A percentile compares a stretch with the other conserved stretches of the same genome.
phyloP scores from a whole-genome alignment of 2,113 vertebrate species.

The Ictidomys tridecemlineatus region DNA sequence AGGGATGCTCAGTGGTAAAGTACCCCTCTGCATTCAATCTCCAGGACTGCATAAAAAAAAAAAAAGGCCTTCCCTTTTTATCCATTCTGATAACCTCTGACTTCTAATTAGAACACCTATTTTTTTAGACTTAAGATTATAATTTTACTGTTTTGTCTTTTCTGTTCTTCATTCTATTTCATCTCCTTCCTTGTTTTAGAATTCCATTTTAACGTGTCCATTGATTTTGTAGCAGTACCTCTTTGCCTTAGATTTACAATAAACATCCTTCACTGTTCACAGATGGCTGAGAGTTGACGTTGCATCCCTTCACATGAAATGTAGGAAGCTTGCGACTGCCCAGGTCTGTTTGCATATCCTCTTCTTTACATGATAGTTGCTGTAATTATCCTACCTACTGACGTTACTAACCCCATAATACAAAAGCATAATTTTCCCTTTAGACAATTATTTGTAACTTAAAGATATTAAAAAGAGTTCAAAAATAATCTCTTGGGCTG shows the following conservation, averaged over 20 bases:
- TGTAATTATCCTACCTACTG: neutral
- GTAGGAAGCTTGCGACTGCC: neutral
- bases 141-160: neutral
- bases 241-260: neutral
- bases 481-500: too few species aligned
- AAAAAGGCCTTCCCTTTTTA: neutral
- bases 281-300: neutral
- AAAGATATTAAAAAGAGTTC: neutral
- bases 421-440: neutral
- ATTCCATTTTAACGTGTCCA: neutral
- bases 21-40: too few species aligned
- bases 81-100: neutral
- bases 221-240: neutral
- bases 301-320: neutral
- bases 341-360: neutral
- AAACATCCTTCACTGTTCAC: neutral
- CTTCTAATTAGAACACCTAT: constrained; percentile 18
- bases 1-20: too few species aligned
- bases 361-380: neutral
- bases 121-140: neutral
- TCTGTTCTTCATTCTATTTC: neutral
- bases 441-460: constrained; percentile 33
- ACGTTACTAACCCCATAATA: neutral
- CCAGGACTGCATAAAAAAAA: too few species aligned
- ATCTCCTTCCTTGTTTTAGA: neutral